Evolutionary conservation across 2,797 vertebrate genomes (phyloP), one percentile per base, ranked within the genome.

Genomic region (Choloepus didactylus): DNA sequence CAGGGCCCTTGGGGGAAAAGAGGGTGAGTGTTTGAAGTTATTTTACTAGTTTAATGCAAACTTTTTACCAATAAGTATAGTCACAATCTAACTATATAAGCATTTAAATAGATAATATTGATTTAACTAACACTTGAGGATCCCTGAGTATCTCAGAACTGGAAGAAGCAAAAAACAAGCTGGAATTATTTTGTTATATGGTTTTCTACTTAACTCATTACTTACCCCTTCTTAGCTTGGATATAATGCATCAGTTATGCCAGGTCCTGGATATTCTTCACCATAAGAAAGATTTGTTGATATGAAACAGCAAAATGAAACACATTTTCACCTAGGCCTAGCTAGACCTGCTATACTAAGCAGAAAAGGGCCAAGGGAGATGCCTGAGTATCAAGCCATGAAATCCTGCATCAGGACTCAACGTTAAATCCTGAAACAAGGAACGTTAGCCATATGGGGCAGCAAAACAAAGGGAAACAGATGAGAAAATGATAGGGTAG

Each of bases 111-210:
- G 31, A n/a, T 12, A 76, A 62, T 31, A 64, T 10, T 69, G 21
- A 62, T 41, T 75, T 16, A 46, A 93, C 9, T 60, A 62, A 94
- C 29, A 86, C 31, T 73, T 87, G 66, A 72, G 51, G 11, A 64
- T 95, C 70, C 73, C 62, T 38, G 51, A 93, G 35, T 70, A 89
- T 18, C 27, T 75, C 64, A 66, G 62, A 92, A 85, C 54, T 27
- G 38, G 29, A 87, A 56, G 25, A 88, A 87, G 69, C 18, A 16
- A 72, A 60, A 66, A 46, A 25, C 59, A 79, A 87, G 60, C n/a
- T 86, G 31, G 49, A 69, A 72, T 44, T 3, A 2, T 23, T 15
- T 70, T 35, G 51, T 60, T 62, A 79, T 18, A 56, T 19, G 23
- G 38, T 31, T 1, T 72, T 67, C 70, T 59, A 27, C n/a, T 76